These are phyloP conservation scores for Drosophila borborema DNA, from an alignment of 2,888 invertebrate genomes.

Conservation along the genomic window DNA sequence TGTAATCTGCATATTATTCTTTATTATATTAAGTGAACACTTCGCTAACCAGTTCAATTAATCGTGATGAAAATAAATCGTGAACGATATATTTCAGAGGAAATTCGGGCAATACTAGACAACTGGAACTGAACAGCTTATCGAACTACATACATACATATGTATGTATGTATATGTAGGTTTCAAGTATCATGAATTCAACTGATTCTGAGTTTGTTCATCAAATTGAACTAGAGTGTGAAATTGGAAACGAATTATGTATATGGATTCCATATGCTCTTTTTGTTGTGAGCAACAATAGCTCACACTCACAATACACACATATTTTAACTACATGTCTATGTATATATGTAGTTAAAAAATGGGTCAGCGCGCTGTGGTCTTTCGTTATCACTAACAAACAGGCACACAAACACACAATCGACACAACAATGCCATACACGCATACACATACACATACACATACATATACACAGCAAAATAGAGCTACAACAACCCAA, in stretches of 20 bases:
- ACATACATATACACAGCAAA: conserved; percentile 29
- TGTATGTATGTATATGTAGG: background rate
- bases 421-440: conserved; percentile 31
- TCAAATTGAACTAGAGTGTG: background rate
- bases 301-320: background rate
- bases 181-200: background rate
- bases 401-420: conserved; percentile 24
- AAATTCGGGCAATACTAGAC: too few relatives aligned
- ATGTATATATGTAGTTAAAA: conserved; percentile 16
- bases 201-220: background rate
- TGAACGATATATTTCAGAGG: too few relatives aligned
- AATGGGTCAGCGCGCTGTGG: conserved; percentile 56
- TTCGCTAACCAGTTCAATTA: background rate
- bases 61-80: background rate
- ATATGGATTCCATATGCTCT: background rate
- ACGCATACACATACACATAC: conserved; percentile 18
- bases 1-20: background rate
- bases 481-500: conserved; percentile 33
- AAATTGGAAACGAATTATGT: background rate
- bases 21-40: background rate
- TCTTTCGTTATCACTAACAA: conserved; percentile 47
- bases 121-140: background rate
- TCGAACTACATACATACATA: background rate
- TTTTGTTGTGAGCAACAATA: conserved; percentile 4
- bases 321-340: background rate